Evolutionary conservation across 2,113 vertebrate genomes (phyloP).

Genomic region (Ariopsis seemanni): DNA sequence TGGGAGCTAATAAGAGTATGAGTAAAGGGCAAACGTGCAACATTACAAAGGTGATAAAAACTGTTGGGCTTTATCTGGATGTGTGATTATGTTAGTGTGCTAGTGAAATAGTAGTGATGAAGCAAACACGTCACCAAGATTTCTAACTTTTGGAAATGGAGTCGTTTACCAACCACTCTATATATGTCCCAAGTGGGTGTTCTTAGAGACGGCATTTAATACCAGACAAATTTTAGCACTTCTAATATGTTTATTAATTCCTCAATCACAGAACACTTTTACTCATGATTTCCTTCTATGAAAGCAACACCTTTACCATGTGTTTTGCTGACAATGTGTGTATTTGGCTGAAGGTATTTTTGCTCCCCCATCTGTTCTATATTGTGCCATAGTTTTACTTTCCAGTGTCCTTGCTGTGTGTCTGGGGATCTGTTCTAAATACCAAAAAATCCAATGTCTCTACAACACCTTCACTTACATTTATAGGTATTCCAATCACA

Average conservation of each 20-base stretch:
- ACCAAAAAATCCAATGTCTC: slow-evolving; percentile 37
- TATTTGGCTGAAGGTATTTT: slow-evolving; percentile 60
- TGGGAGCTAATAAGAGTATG: neutral
- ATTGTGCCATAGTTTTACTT: slow-evolving; percentile 67
- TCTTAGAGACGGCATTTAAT: neutral
- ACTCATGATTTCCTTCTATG: slow-evolving; percentile 5
- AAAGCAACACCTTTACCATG: slow-evolving; percentile 52
- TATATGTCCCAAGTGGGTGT: neutral
- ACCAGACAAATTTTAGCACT: neutral
- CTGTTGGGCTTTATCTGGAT: neutral
- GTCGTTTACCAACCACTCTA: neutral
- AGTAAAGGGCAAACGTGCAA: neutral
- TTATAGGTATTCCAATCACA: slow-evolving; percentile 43
- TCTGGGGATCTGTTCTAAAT: slow-evolving; percentile 72
- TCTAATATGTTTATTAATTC: neutral
- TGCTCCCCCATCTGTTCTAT: slow-evolving; percentile 62
- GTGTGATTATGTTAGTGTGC: neutral
- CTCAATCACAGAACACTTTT: neutral
- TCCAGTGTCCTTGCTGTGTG: slow-evolving; percentile 65
- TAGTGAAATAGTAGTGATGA: neutral
- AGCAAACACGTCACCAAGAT: neutral
- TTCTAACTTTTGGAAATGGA: neutral
- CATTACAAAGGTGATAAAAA: slow-evolving; percentile 18
- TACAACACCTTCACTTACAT: slow-evolving; percentile 47
- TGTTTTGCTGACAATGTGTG: slow-evolving; percentile 55